phyloP scores from a whole-genome alignment of 2,888 invertebrate species.

The Galerucella calmariensis region DNA sequence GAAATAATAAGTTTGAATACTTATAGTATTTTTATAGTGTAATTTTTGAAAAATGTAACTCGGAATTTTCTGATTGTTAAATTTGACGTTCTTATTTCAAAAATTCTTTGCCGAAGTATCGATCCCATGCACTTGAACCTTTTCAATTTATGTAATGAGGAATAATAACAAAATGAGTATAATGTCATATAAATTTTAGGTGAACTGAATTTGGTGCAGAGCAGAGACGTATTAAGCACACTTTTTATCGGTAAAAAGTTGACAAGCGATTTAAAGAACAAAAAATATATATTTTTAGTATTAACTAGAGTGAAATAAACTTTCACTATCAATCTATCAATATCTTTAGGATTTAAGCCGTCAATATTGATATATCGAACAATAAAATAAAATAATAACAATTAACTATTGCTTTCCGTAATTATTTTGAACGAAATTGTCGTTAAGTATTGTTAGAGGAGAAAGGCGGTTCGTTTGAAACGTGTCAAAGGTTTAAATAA shows the following conservation, averaged over 20 bases:
- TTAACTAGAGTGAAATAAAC: not conserved
- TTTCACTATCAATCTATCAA: not conserved
- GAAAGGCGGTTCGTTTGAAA: constrained; percentile 1
- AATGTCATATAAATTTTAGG: constrained; percentile 11
- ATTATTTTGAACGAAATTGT: constrained; percentile 22
- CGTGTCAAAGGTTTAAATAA: not conserved
- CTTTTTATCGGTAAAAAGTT: not conserved
- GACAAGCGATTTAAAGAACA: not conserved
- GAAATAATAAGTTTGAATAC: not conserved
- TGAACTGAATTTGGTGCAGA: constrained; percentile 17
- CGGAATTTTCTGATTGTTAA: too few relatives aligned
- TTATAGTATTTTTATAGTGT: too few relatives aligned
- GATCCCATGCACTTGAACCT: constrained; percentile 32
- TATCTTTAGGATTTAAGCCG: not conserved
- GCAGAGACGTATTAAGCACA: not conserved
- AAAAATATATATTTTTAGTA: not conserved
- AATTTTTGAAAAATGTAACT: too few relatives aligned
- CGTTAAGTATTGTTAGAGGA: constrained; percentile 11
- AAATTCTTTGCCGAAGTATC: not conserved
- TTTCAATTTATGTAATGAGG: constrained; percentile 28
- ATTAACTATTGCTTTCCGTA: constrained; percentile 20
- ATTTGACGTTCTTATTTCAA: too few relatives aligned
- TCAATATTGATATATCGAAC: constrained; percentile 23
- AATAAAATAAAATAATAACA: constrained; percentile 23
- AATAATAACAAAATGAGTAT: not conserved